Conservation (phyloP, 2,797 vertebrate genomes). For the Bucorvus abyssinicus region DNA sequence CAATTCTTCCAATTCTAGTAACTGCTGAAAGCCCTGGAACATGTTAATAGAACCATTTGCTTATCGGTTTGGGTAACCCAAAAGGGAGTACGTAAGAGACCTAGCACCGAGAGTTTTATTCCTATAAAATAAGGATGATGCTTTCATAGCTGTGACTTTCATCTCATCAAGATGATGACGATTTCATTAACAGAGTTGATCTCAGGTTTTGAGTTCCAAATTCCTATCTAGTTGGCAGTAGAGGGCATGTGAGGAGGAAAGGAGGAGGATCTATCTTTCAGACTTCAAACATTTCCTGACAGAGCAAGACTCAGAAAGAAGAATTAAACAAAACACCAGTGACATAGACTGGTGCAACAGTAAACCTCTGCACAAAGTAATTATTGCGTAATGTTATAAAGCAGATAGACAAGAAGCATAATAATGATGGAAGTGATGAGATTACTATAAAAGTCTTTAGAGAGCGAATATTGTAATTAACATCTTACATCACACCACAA, state of each 20-base stretch:
- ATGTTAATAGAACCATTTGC: neutral
- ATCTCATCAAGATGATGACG: neutral
- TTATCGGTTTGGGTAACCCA: neutral
- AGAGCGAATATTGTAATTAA: neutral
- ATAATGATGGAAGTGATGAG: neutral
- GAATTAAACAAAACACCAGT: neutral
- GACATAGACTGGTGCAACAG: neutral
- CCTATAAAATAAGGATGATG: neutral
- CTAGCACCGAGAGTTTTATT: neutral
- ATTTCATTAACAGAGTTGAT: neutral
- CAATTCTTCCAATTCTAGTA: fast-evolving
- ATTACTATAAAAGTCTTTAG: neutral
- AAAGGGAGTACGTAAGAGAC: neutral
- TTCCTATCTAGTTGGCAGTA: neutral
- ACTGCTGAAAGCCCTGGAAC: neutral
- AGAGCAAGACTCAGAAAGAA: neutral
- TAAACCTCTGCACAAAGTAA: neutral
- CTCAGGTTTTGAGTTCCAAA: neutral
- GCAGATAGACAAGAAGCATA: neutral
- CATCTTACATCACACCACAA: neutral
- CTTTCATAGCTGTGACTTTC: neutral
- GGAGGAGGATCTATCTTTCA: neutral
- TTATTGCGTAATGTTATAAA: neutral
- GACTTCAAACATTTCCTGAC: neutral
- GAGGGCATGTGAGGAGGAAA: neutral